Conservation (phyloP, 2,113 vertebrate species). For the Deroptyus accipitrinus region DNA sequence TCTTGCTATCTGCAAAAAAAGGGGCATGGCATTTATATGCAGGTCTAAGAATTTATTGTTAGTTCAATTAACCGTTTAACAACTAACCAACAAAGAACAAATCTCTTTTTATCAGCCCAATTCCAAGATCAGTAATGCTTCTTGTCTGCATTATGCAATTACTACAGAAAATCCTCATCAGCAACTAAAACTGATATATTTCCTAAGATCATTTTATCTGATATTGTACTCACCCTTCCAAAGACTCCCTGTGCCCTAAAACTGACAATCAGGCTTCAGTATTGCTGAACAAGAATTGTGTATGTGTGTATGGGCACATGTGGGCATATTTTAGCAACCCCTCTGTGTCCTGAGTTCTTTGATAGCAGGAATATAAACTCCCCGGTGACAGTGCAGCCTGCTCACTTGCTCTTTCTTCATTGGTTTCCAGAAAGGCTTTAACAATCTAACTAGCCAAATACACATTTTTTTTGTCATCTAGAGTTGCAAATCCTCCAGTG, state of each 20-base stretch:
- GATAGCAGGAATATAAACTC: neutral
- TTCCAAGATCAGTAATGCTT: neutral
- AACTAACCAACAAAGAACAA: neutral
- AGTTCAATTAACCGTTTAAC: neutral
- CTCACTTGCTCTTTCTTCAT: neutral
- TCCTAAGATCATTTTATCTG: neutral
- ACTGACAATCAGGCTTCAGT: neutral
- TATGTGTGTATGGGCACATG: accelerated
- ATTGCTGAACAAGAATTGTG: neutral
- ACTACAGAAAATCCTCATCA: neutral
- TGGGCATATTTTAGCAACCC: neutral
- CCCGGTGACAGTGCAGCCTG: neutral
- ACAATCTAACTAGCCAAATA: neutral
- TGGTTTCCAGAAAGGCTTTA: neutral
- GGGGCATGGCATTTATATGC: accelerated
- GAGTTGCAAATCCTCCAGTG: neutral
- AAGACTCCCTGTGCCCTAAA: neutral
- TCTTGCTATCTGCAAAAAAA: neutral
- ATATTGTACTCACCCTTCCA: neutral
- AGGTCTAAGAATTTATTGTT: neutral
- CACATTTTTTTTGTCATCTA: neutral
- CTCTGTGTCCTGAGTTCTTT: neutral
- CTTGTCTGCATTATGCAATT: neutral
- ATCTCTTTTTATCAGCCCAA: neutral
- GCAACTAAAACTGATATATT: neutral